Base-by-base conservation (phyloP, 92 coral and sea anemone genomes). In the Palythoa caribaeorum region DNA sequence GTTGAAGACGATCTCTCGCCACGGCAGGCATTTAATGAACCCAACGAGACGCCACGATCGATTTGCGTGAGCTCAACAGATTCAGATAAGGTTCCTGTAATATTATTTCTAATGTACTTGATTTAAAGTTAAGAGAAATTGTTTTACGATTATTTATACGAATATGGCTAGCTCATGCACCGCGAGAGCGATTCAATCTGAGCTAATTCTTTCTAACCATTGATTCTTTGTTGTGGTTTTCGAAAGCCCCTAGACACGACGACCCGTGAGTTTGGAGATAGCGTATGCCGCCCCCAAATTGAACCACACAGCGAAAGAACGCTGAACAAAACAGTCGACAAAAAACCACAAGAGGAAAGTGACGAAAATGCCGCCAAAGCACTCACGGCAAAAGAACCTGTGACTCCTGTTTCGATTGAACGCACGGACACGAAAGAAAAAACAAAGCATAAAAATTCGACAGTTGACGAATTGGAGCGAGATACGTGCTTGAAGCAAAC, bases 21-120 rank as follows among this genome's bases (percentile, higher is more conserved):
- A 73, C 94, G 94, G 69, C 92, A 84, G 74, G 94, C 87, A 71
- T 70, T 75, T 83, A 92, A 88, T 74, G 93, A 91, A 80, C 70
- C 65, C 89, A 79, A 83, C 93, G 88, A 80, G 84, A 71, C 89
- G 83, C 90, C 85, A 57, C 76, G 50, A 60, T 88, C 76, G 74
- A 84, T 80, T 92, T 90, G 92, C 94, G 94, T 92, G 94, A 92
- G 94, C 59, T 40, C 57, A 28, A 90, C 81, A 55, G 87, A 88
- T 36, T 36, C 83, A 66, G 87, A 92, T 88, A 92, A 92, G 94
- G 94, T 92, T n/a, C 39, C 65, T 59, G 66, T 89, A 71, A 53
- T 88, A 83, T 88, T 83, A 69, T 88, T 83, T 40, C 71, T 60
- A 77, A 83, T 75, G 80, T 81, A 59, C 70, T 72, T 72, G 72